phyloP scores from a whole-genome alignment of 2,888 invertebrate species.

The Tridacna crocea region DNA sequence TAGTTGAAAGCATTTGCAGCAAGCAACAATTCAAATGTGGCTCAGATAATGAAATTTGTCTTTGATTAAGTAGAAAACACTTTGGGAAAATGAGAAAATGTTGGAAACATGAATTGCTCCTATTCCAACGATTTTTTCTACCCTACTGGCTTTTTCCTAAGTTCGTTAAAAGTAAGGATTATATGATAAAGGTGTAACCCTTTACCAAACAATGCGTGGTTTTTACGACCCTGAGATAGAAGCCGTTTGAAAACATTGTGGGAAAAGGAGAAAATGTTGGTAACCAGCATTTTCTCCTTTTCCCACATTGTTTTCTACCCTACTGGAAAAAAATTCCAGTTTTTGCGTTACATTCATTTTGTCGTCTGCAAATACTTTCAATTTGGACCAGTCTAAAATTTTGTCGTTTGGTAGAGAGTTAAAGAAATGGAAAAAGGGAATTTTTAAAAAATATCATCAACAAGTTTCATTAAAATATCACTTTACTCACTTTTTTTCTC shows the following conservation, averaged over 20 bases:
- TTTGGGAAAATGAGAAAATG: not conserved
- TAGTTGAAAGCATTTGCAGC: too few species aligned
- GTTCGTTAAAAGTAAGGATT: too few species aligned
- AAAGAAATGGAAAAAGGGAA: not conserved
- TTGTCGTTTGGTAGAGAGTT: not conserved
- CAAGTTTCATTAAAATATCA: constrained; percentile 24
- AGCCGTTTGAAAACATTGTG: not conserved
- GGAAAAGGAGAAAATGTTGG: not conserved
- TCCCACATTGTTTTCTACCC: not conserved
- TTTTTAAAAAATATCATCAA: not conserved
- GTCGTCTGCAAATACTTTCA: not conserved
- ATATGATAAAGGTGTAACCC: too few species aligned
- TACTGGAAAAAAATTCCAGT: too few species aligned
- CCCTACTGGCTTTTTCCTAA: too few species aligned
- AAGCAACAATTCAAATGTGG: too few species aligned
- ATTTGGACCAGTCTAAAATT: not conserved
- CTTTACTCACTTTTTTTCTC: constrained; percentile 22
- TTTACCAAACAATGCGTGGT: too few species aligned
- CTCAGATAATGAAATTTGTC: too few species aligned
- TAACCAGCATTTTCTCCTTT: not conserved
- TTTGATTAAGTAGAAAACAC: not conserved
- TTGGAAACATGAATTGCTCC: too few species aligned
- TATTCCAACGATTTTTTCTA: too few species aligned
- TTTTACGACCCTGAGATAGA: too few species aligned
- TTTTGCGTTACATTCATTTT: too few species aligned